phyloP scores from a whole-genome alignment of 2,888 invertebrate genomes.

The Meiosimyza decipiens region DNA sequence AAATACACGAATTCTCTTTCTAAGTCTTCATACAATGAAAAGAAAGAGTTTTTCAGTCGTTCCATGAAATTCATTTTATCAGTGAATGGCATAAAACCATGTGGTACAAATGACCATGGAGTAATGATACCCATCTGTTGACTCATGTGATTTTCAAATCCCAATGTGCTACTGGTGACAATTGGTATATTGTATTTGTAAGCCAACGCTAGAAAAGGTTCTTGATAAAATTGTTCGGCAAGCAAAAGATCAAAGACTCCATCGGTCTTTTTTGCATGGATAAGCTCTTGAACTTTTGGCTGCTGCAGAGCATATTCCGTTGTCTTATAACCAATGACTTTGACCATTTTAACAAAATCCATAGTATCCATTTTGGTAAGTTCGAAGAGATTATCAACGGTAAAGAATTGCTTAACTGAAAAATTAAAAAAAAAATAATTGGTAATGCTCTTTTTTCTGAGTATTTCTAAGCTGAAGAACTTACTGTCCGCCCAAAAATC shows the following conservation, averaged over 20 bases:
- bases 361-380: constrained; percentile 53
- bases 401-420: constrained; percentile 57
- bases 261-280: constrained; percentile 50
- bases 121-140: constrained; percentile 67
- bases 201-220: constrained; percentile 65
- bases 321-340: constrained; percentile 57
- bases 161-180: constrained; percentile 65
- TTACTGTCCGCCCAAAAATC: constrained; percentile 61
- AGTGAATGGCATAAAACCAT: constrained; percentile 65
- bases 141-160: constrained; percentile 67
- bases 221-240: constrained; percentile 66
- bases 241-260: constrained; percentile 66
- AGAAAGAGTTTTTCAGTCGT: constrained; percentile 68
- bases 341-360: constrained; percentile 58
- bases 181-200: constrained; percentile 65
- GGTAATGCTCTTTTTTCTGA: not conserved
- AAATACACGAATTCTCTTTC: constrained; percentile 58
- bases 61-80: constrained; percentile 70
- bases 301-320: constrained; percentile 62
- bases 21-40: constrained; percentile 59
- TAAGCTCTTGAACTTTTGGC: constrained; percentile 58
- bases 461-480: constrained; percentile 1
- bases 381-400: constrained; percentile 58
- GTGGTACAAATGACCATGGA: constrained; percentile 69
- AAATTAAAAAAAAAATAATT: not conserved